Evolutionary conservation across 1,140 invertebrate species (phyloP).

Genomic region (Ceratina japonica): DNA sequence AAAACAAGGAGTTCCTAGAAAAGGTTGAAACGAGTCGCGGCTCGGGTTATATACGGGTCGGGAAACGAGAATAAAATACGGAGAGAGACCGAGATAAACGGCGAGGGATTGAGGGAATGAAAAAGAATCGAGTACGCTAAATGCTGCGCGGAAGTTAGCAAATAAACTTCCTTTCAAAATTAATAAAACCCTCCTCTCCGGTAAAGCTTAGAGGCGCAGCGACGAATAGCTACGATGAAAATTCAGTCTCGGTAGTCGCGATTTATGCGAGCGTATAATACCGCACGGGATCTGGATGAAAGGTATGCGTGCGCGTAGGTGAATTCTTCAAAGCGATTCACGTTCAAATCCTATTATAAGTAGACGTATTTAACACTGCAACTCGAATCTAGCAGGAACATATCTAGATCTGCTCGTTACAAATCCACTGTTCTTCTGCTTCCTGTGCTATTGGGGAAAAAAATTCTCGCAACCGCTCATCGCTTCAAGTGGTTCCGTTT

Average conservation of each 20-base stretch:
- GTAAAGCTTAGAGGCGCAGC: background rate
- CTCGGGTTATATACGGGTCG: no score
- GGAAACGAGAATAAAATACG: no score
- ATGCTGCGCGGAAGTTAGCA: slow-evolving; percentile 33
- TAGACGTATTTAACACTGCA: slow-evolving; percentile 56
- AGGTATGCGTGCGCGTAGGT: slow-evolving; percentile 1
- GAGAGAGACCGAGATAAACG: no score
- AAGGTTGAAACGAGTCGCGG: no score
- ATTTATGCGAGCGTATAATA: background rate
- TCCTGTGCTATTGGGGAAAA: slow-evolving; percentile 29
- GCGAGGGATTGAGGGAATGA: no score
- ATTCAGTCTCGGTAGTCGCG: background rate
- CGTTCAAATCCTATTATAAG: slow-evolving; percentile 64
- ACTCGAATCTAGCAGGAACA: slow-evolving; percentile 27
- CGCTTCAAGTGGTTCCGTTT: slow-evolving; percentile 32
- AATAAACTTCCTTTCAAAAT: slow-evolving; percentile 53
- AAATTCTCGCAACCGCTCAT: slow-evolving; percentile 48
- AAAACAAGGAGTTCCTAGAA: no score
- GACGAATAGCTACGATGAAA: background rate
- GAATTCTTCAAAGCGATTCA: slow-evolving; percentile 47
- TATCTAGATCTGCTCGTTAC: background rate
- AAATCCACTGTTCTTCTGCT: background rate
- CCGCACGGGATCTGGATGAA: background rate
- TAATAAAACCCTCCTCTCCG: slow-evolving; percentile 16
- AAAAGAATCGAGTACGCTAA: background rate